Percentiles rank a stretch among this genome's conserved stretches.
phyloP scores from a whole-genome alignment of 2,888 invertebrate genomes.

The Drosophila nr. perissopoda region DNA sequence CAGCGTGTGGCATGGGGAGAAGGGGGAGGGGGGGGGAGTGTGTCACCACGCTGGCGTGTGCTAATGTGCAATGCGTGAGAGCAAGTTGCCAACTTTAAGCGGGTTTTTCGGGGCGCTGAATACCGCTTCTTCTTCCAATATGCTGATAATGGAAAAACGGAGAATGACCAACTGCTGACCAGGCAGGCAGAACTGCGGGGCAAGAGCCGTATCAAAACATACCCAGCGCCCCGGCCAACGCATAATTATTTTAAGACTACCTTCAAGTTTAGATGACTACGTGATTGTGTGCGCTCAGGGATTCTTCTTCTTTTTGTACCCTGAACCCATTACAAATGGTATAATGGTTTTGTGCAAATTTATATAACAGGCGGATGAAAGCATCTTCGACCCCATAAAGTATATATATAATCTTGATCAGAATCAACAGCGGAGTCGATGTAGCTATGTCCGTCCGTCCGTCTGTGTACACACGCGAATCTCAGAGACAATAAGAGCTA shows the following conservation, averaged over 20 bases:
- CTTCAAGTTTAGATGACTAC: conserved; percentile 40
- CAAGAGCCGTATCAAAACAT: conserved; percentile 43
- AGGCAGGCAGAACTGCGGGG: not conserved
- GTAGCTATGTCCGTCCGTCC: too few relatives aligned
- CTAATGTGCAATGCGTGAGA: conserved; percentile 39
- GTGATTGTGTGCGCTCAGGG: conserved; percentile 9
- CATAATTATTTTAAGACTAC: conserved; percentile 51
- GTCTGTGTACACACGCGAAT: too few relatives aligned
- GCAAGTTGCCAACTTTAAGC: conserved; percentile 47
- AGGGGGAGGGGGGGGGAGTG: not conserved
- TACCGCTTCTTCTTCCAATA: conserved; percentile 50
- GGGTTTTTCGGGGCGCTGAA: conserved; percentile 33
- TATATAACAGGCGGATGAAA: too few relatives aligned
- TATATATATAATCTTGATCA: too few relatives aligned
- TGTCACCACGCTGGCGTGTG: not conserved
- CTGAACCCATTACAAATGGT: too few relatives aligned
- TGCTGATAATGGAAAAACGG: conserved; percentile 44
- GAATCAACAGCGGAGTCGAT: too few relatives aligned
- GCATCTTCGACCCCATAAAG: too few relatives aligned
- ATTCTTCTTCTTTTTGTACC: too few relatives aligned
- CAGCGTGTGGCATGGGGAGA: not conserved
- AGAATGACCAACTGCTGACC: conserved; percentile 28
- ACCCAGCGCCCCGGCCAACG: conserved; percentile 28
- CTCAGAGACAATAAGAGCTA: too few relatives aligned
- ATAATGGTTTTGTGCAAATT: too few relatives aligned